These are phyloP conservation scores for Hemibagrus guttatus DNA, from an alignment of 2,797 vertebrate species.

Conservation along the genomic window DNA sequence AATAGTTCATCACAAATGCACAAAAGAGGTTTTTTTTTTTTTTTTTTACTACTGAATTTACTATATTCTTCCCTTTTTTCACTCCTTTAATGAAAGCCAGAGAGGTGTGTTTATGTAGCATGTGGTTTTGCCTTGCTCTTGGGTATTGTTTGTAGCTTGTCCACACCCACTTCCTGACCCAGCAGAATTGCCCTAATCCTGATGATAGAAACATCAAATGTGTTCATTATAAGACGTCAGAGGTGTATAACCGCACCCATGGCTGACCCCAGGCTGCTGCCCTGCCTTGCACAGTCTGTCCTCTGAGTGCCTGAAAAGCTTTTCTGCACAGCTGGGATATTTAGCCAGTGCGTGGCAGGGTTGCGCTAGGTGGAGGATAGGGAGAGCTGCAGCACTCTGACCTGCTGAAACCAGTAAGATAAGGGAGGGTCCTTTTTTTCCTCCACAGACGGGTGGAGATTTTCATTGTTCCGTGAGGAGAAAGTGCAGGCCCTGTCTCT, in stretches of 20 bases:
- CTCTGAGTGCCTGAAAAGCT: constrained; percentile 66
- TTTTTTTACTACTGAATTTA: neutral
- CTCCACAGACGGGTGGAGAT: constrained; percentile 54
- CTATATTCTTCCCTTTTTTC: neutral
- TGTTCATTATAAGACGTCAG: constrained; percentile 53
- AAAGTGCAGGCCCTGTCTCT: constrained; percentile 43
- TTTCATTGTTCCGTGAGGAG: constrained; percentile 59
- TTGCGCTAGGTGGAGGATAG: constrained; percentile 59
- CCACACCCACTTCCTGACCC: constrained; percentile 32
- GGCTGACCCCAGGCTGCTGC: constrained; percentile 50
- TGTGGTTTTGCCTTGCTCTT: constrained; percentile 23
- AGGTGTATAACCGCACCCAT: constrained; percentile 60
- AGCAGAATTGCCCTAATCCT: constrained; percentile 50
- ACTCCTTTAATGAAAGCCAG: neutral
- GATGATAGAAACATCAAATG: constrained; percentile 56
- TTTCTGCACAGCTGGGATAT: constrained; percentile 73
- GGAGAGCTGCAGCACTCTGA: constrained; percentile 28
- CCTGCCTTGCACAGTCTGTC: constrained; percentile 42
- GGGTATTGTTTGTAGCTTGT: constrained; percentile 18
- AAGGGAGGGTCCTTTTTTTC: constrained; percentile 38
- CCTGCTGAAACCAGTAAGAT: constrained; percentile 42
- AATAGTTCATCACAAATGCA: constrained; percentile 5
- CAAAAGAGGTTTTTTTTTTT: neutral
- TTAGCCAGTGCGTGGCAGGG: constrained; percentile 68
- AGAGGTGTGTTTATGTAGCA: constrained; percentile 30